These are phyloP conservation scores for Carettochelys insculpta DNA, from an alignment of 2,113 vertebrate genomes.

Conservation along the genomic window DNA sequence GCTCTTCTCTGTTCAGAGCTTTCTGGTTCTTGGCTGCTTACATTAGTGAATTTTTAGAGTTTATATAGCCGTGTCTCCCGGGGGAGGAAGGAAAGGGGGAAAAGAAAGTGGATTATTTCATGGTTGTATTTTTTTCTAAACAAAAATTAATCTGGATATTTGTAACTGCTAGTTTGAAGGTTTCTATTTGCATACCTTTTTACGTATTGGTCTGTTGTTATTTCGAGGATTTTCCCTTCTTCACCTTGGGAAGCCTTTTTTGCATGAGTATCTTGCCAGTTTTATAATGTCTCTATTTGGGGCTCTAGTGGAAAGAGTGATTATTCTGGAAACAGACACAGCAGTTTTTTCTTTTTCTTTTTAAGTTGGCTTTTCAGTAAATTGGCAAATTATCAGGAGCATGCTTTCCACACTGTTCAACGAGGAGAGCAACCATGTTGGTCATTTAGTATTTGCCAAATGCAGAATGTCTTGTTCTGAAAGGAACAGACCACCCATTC, in stretches of 20 bases:
- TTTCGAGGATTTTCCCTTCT: conserved; percentile 1
- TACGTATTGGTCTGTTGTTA: neutral
- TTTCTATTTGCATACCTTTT: neutral
- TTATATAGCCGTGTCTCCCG: neutral
- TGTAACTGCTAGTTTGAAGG: neutral
- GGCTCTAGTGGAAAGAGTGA: conserved; percentile 43
- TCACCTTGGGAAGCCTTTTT: conserved; percentile 13
- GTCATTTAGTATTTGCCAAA: conserved; percentile 26
- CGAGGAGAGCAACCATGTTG: neutral
- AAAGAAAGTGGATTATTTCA: neutral
- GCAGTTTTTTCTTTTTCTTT: conserved; percentile 11
- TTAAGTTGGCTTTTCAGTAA: conserved; percentile 63
- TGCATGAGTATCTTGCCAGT: conserved; percentile 29
- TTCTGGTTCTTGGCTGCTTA: neutral
- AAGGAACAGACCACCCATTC: conserved; percentile 2
- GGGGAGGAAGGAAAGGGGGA: too few species aligned
- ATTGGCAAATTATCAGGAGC: conserved; percentile 57
- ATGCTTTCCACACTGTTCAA: neutral
- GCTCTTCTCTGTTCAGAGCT: neutral
- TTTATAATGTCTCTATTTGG: conserved; percentile 30
- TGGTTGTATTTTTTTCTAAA: conserved; percentile 8
- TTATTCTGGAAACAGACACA: conserved; percentile 63
- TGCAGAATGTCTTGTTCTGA: neutral
- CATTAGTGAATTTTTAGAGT: neutral
- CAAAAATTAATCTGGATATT: neutral